Evolutionary conservation across 1,140 invertebrate species (phyloP), one percentile per base, ranked within the genome.

Genomic region (Cydia fagiglandana): DNA sequence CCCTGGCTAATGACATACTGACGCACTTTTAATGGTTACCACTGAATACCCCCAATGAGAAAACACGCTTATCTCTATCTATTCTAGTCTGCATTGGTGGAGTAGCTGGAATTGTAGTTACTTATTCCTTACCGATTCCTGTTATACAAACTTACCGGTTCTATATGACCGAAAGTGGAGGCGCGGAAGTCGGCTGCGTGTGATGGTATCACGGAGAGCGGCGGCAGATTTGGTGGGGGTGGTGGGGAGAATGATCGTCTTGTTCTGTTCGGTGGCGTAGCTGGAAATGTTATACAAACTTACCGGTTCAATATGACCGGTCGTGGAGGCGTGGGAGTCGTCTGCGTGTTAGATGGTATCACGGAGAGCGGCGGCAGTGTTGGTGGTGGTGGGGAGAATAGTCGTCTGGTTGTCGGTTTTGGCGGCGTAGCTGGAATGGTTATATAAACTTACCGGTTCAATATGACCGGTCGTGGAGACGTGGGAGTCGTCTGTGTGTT

Each of bases 251-350:
- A 53, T n/a, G 47, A 2, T 53, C 47, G 13, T 6, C 15, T 53
- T 15, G 47, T 5, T 15, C n/a, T n/a, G n/a, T 4, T 30, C 0
- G 30, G 30, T 30, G 24, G 0, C 2, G 2, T 24, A 24, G 24
- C 47, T 53, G 15, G 45, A 53, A 5, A 6, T 15, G 47, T 53
- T 53, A n/a, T n/a, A 53, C 4, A 70, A 64, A 50, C 75, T 64
- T 73, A 79, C 78, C 78, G 74, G 53, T 79, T 79, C 30, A 79
- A 30, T 73, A 85, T 82, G 7, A 77, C 81, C 6, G 78, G 79
- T 61, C 73, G 47, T 30, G 78, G 77, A 3, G 81, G 75, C 2
- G 78, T 70, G 13, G 75, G 6, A 34, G 34, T 61, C 12, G 47
- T 64, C 7, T 64, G 41, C 17, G 83, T 83, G 28, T 3, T 12